phyloP scores from a whole-genome alignment of 2,797 vertebrate species.

The Sebastes hopkinsi region DNA sequence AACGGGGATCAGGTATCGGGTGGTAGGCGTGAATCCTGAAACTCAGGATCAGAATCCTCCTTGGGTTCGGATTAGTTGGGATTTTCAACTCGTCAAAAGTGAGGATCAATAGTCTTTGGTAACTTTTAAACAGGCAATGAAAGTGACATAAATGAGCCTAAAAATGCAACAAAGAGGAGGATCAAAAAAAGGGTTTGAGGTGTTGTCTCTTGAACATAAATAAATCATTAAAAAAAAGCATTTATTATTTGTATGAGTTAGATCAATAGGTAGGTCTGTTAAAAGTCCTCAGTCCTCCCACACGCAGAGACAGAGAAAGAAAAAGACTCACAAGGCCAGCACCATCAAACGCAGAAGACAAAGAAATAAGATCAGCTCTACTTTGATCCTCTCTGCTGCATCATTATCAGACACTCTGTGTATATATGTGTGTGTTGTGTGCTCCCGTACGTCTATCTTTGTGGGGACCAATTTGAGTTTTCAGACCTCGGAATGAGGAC shows the following conservation, averaged over 20 bases:
- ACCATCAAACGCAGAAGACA: not conserved
- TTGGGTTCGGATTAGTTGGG: not conserved
- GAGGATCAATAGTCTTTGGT: not conserved
- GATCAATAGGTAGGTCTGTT: not conserved
- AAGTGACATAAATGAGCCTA: not conserved
- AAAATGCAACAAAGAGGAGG: not conserved
- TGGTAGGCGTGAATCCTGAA: not conserved
- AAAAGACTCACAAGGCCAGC: not conserved
- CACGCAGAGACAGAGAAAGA: not conserved
- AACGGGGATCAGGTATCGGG: not conserved
- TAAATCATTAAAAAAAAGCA: not conserved
- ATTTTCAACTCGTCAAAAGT: not conserved
- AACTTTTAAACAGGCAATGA: not conserved
- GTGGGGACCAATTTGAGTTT: not conserved
- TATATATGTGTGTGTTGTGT: not conserved
- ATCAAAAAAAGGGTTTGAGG: not conserved
- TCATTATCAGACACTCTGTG: not conserved
- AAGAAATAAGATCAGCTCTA: not conserved
- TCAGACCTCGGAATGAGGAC: not conserved
- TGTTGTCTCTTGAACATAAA: not conserved
- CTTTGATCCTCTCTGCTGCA: slow-evolving; percentile 10
- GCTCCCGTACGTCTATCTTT: not conserved
- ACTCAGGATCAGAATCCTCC: not conserved
- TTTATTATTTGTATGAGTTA: not conserved
- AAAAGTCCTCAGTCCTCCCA: not conserved